Evolutionary conservation across 1,140 invertebrate genomes (phyloP).

Genomic region (Drosophila bocki): DNA sequence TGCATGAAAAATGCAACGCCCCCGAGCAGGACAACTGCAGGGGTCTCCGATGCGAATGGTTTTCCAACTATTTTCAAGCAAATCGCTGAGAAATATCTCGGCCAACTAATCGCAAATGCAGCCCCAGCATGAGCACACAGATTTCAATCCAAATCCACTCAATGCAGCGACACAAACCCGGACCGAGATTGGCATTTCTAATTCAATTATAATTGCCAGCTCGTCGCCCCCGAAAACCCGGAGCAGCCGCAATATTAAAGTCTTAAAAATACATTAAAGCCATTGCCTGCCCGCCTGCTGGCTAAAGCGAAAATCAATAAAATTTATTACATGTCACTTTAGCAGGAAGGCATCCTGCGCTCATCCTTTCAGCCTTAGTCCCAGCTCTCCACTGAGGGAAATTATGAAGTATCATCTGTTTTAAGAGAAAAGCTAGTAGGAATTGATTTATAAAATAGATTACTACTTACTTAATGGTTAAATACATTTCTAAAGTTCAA

Average conservation of each 20-base stretch:
- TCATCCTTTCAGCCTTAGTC: conserved; percentile 6
- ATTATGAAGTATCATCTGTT: background rate
- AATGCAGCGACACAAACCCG: conserved; percentile 31
- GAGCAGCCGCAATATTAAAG: conserved; percentile 50
- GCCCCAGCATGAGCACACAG: conserved; percentile 7
- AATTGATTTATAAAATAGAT: too few relatives aligned
- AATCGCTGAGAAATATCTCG: conserved; percentile 11
- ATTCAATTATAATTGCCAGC: conserved; percentile 58
- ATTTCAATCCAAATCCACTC: conserved; percentile 26
- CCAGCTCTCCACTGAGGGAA: background rate
- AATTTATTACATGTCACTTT: conserved; percentile 73
- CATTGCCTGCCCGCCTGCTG: conserved; percentile 17
- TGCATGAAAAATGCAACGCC: conserved; percentile 46
- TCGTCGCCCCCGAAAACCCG: conserved; percentile 19
- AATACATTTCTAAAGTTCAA: too few relatives aligned
- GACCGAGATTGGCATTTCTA: conserved; percentile 44
- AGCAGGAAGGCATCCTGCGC: conserved; percentile 14
- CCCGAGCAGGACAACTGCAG: background rate
- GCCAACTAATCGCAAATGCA: conserved; percentile 45
- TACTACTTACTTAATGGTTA: too few relatives aligned
- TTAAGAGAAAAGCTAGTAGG: too few relatives aligned
- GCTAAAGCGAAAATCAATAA: conserved; percentile 73
- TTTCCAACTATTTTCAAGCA: conserved; percentile 31
- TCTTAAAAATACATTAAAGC: conserved; percentile 68
- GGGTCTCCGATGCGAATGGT: background rate